Evolutionary conservation across 2,888 invertebrate genomes (phyloP).

Genomic region (Amiota mariae): DNA sequence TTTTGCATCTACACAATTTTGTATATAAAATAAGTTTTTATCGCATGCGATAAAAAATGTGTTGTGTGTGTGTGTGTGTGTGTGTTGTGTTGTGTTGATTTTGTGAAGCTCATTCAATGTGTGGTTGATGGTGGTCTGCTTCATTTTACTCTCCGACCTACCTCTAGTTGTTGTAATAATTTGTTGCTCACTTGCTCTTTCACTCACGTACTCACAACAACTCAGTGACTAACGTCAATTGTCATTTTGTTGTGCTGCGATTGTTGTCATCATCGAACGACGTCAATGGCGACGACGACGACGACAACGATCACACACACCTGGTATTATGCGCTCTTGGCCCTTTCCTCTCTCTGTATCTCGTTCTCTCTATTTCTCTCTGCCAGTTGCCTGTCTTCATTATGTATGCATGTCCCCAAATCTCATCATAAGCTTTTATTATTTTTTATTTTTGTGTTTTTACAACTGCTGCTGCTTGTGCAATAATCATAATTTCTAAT

Average conservation of each 20-base stretch:
- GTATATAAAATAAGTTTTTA: background rate
- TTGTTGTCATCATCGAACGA: background rate
- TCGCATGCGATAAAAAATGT: conserved; percentile 13
- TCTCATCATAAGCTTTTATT: too few species aligned
- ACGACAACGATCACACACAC: background rate
- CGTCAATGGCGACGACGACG: background rate
- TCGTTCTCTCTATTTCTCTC: too few species aligned
- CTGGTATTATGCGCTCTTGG: too few species aligned
- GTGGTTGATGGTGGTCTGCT: too few species aligned
- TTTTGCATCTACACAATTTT: background rate
- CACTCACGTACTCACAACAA: too few species aligned
- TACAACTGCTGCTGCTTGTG: too few species aligned
- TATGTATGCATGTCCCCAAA: too few species aligned
- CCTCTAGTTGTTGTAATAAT: too few species aligned
- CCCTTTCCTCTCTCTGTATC: background rate
- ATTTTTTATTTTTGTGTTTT: too few species aligned
- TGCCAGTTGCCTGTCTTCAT: background rate
- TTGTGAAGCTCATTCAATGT: background rate
- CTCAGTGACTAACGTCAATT: background rate
- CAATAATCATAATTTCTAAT: too few species aligned
- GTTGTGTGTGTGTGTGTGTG: conserved; percentile 5
- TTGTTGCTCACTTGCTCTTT: too few species aligned
- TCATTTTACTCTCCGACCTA: too few species aligned
- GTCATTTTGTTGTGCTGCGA: background rate
- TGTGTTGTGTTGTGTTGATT: background rate